Evolutionary conservation across 2,113 vertebrate genomes (phyloP), one percentile per base, ranked within the genome.

Genomic region (Cisticola juncidis): DNA sequence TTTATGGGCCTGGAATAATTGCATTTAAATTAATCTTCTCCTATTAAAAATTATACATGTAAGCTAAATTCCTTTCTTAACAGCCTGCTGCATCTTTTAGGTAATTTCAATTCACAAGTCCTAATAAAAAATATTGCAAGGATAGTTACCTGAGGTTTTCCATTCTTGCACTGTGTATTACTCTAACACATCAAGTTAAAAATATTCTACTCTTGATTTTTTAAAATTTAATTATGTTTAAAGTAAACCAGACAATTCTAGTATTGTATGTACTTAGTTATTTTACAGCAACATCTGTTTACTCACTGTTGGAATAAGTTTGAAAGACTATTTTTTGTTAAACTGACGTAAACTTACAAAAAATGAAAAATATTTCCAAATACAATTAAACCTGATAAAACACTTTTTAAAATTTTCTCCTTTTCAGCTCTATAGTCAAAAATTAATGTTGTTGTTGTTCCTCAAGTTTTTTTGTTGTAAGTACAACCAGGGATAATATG

Each of bases 401-500:
- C 2, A 2, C 10, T 38, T n/a, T n/a, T 36, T 29, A 45, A 60
- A 69, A 31, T 1, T 2, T 61, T 2, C 3, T 81, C 8, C 22
- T 10, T 77, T 86, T 83, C 19, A 88, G 6, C 17, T 33, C 18
- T 12, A 0, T 14, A 33, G 18, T 73, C 10, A n/a, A 26, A 80
- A 80, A 22, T 73, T 57, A 53, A 48, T 64, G 21, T n/a, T 84
- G 3, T 53, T 53, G 18, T 51, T 40, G 22, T 54, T 60, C 9
- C 16, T 86, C 1, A 1, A 14, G 25, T 51, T 29, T 5, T 14
- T 58, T 78, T 80, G 33, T 50, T 68, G 2, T 7, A 42, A 79
- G 26, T 8, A 13, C 8, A 26, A 40, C 25, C 13, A 26, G 2
- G 13, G 14, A 12, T 19, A 38, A 3, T 21, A 23, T 38, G 11